A percentile compares a stretch with the other conserved stretches of the same genome.
Conservation (phyloP, 2,797 vertebrate genomes). For the Tapera naevia region DNA sequence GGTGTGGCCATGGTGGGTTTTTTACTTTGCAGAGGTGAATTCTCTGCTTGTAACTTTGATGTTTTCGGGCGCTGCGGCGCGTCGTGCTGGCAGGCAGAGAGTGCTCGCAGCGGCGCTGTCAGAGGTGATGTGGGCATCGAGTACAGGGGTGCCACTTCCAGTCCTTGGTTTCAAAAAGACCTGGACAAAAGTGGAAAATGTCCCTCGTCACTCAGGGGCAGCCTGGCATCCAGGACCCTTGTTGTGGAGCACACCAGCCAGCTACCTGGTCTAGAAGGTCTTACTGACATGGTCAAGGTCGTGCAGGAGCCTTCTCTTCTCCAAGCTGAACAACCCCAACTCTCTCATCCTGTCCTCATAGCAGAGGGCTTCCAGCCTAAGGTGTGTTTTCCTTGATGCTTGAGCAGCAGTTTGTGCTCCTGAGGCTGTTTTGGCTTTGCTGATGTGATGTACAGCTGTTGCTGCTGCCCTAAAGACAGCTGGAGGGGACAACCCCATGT, state of each 20-base stretch:
- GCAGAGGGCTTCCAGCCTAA: no score
- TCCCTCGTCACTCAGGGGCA: not conserved
- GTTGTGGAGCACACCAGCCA: not conserved
- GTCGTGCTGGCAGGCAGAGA: not conserved
- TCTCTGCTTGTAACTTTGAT: not conserved
- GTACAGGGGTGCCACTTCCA: not conserved
- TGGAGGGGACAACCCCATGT: not conserved
- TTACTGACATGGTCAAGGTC: not conserved
- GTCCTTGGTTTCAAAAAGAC: not conserved
- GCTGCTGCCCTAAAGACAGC: not conserved
- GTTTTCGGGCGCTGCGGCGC: not conserved
- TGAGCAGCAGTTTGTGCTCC: not conserved
- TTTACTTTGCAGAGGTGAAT: not conserved
- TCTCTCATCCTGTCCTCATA: no score
- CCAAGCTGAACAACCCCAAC: no score
- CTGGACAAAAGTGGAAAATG: not conserved
- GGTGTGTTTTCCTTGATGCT: not conserved
- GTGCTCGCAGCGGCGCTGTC: not conserved
- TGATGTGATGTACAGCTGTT: not conserved
- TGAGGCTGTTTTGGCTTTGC: not conserved
- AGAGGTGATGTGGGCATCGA: rapidly evolving
- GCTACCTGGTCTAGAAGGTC: not conserved
- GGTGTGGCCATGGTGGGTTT: not conserved
- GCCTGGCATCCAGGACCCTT: not conserved
- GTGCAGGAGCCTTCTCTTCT: rapidly evolving